Conservation (phyloP, 1,140 invertebrate species). For the Heterodera carotae region DNA sequence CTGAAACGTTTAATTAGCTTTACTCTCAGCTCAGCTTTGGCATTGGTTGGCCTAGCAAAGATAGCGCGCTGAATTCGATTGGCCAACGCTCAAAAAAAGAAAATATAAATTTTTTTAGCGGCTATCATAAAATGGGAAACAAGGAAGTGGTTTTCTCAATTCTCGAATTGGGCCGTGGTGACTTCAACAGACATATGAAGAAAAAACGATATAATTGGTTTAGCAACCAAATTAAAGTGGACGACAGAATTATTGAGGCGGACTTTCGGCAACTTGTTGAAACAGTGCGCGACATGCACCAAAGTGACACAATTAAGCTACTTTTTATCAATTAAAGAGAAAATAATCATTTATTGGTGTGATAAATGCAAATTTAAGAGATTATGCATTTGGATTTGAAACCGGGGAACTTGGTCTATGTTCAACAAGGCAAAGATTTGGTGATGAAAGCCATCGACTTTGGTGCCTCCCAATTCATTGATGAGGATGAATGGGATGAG, state of each 20-base stretch:
- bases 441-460: slow-evolving; percentile 25
- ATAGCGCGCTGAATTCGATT: not conserved
- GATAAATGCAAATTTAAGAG: not conserved
- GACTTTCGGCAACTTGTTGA: not conserved
- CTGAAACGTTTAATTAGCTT: too few species aligned
- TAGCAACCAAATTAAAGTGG: not conserved
- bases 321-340: not conserved
- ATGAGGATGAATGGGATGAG: slow-evolving; percentile 7
- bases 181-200: not conserved
- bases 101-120: not conserved
- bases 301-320: not conserved
- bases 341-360: too few species aligned
- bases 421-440: not conserved
- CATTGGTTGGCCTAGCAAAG: too few species aligned
- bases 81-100: too few species aligned
- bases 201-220: not conserved
- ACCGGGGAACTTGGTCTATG: slow-evolving; percentile 15
- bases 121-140: not conserved
- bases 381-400: slow-evolving; percentile 30
- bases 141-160: not conserved
- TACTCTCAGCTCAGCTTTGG: too few species aligned
- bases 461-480: slow-evolving; percentile 15
- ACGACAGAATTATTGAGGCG: not conserved
- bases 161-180: not conserved
- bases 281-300: slow-evolving; percentile 7